phyloP scores from a whole-genome alignment of 2,888 invertebrate genomes.

The Cephus pulcher region DNA sequence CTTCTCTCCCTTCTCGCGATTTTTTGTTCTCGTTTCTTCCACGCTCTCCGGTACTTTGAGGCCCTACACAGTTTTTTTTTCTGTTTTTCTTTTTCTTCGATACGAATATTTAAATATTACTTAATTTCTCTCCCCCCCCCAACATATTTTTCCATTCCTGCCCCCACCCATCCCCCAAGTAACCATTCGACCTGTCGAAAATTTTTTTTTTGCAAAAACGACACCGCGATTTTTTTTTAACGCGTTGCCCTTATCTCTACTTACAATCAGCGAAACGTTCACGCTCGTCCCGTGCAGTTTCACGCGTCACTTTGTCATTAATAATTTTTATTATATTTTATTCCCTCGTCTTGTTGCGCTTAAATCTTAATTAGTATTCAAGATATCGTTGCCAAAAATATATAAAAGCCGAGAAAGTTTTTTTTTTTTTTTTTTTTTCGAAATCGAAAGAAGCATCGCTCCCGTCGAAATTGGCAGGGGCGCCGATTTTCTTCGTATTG shows the following conservation, averaged over 20 bases:
- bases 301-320: slow-evolving; percentile 30
- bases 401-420: slow-evolving; percentile 63
- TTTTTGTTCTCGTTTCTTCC: slow-evolving; percentile 24
- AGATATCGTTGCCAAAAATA: slow-evolving; percentile 67
- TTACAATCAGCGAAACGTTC: not conserved
- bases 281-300: slow-evolving; percentile 17
- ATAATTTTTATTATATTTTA: slow-evolving; percentile 30
- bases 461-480: slow-evolving; percentile 33
- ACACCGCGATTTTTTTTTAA: slow-evolving; percentile 37
- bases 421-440: slow-evolving; percentile 40
- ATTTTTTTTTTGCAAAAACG: slow-evolving; percentile 49
- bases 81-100: slow-evolving; percentile 57
- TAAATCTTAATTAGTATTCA: slow-evolving; percentile 63
- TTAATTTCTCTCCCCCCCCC: slow-evolving; percentile 32
- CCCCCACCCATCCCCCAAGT: not conserved
- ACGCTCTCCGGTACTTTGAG: slow-evolving; percentile 55
- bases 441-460: slow-evolving; percentile 36
- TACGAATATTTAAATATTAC: slow-evolving; percentile 65
- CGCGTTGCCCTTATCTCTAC: slow-evolving; percentile 31
- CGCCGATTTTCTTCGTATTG: not conserved
- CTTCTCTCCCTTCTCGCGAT: slow-evolving; percentile 23
- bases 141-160: slow-evolving; percentile 24
- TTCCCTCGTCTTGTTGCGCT: slow-evolving; percentile 53
- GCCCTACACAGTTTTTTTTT: slow-evolving; percentile 53
- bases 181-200: slow-evolving; percentile 53